Evolutionary conservation across 2,113 vertebrate genomes (phyloP).

Genomic region (Telmatochromis sp.): DNA sequence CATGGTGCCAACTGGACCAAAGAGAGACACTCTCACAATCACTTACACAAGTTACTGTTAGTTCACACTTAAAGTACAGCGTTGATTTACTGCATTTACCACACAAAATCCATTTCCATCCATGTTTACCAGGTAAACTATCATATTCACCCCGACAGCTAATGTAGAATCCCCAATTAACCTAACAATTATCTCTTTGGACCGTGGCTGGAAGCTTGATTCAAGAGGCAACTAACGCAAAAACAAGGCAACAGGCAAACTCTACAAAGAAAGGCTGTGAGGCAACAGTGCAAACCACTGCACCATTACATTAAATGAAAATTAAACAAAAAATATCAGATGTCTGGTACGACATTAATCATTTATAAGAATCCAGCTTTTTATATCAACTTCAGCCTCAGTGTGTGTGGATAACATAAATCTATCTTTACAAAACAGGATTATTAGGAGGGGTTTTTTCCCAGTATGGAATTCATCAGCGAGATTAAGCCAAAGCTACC

Average conservation of each 20-base stretch:
- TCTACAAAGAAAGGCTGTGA: neutral
- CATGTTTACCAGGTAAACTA: neutral
- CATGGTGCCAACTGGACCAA: conserved; percentile 30
- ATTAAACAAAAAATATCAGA: neutral
- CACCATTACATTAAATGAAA: neutral
- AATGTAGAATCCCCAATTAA: neutral
- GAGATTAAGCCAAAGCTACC: conserved; percentile 34
- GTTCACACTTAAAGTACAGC: neutral
- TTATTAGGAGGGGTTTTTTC: neutral
- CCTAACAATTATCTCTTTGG: neutral
- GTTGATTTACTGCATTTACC: neutral
- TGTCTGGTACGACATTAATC: neutral
- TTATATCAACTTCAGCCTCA: neutral
- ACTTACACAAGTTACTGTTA: neutral
- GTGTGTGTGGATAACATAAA: neutral
- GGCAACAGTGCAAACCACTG: neutral
- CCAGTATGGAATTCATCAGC: conserved; percentile 11
- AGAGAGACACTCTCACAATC: neutral
- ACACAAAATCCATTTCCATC: neutral
- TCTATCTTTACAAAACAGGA: conserved; percentile 12
- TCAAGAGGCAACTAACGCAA: neutral
- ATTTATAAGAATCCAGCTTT: neutral
- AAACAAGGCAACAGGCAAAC: neutral
- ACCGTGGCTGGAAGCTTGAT: neutral
- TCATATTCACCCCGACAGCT: neutral